Evolutionary conservation across 2,113 vertebrate genomes (phyloP), one percentile per base, ranked within the genome.

Genomic region (Phrynosoma platyrhinos): DNA sequence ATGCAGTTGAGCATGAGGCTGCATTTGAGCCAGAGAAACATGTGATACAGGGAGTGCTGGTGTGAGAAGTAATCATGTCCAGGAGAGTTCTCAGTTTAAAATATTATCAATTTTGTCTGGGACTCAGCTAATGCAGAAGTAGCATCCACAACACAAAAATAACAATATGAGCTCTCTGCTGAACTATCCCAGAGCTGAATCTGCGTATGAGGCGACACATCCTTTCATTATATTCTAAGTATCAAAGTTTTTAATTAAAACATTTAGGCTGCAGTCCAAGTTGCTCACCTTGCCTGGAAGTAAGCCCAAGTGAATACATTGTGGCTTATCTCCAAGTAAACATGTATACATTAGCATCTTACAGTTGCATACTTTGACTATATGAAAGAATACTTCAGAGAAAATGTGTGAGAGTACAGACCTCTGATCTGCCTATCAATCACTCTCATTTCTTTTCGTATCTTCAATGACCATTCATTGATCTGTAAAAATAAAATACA

Each of bases 401-500:
- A 40, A 84, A 82, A 75, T 75, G 12, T 58, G 32, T 36, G 42
- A 18, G 47, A 92, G 76, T 86, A 95, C 97, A 96, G 95, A 99
- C 99, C 99, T 98, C 98, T 96, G 92, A 99, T 99, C 95, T 99
- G 99, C 95, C 98, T 98, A 94, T 99, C 99, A 94, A 99, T 97
- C 91, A 98, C 97, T 93, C 99, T 97, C 97, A 98, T 98, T 95
- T 99, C 99, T 94, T 98, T 99, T 86, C 98, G 97, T 93, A 99
- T 99, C 97, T 99, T 99, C 92, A 97, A 90, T 78, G 98, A 98
- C 99, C 99, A 99, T 88, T 99, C 99, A 91, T 97, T 98, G 83
- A 99, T 97, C 99, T 99, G 93, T 85, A 84, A 84, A 96, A 76
- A 92, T 52, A 58, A 82, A 55, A 58, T 52, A 32, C 64, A 77